A percentile compares a stretch with the other conserved stretches of the same genome.
These are phyloP conservation scores for Pammene aurita DNA, from an alignment of 2,888 invertebrate species.

Conservation along the genomic window DNA sequence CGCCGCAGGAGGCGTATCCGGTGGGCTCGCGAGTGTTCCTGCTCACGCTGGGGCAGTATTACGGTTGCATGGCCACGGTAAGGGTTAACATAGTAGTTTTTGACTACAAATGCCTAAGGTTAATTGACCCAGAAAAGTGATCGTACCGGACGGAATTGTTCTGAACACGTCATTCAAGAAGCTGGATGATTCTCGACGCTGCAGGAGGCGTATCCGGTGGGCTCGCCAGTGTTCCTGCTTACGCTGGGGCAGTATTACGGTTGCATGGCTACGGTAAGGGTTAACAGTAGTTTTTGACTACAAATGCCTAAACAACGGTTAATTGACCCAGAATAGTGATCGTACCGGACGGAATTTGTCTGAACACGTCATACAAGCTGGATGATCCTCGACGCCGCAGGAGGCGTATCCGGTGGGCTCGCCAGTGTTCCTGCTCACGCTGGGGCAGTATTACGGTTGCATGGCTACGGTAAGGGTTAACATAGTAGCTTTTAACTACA, in stretches of 20 bases:
- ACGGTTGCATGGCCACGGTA: conserved; percentile 92
- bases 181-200: conserved; percentile 59
- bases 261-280: conserved; percentile 87
- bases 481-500: too few species aligned
- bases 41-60: conserved; percentile 90
- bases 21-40: conserved; percentile 86
- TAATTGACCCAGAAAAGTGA: conserved; percentile 89
- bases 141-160: conserved; percentile 75
- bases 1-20: conserved; percentile 84
- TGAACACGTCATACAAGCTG: too few species aligned
- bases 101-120: conserved; percentile 78
- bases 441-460: too few species aligned
- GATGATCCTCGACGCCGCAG: too few species aligned
- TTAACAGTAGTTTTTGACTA: not conserved
- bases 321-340: too few species aligned
- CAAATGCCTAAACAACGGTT: too few species aligned
- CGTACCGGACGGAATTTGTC: too few species aligned
- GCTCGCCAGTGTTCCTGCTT: conserved; percentile 87
- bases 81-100: too few species aligned
- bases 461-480: too few species aligned
- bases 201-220: conserved; percentile 85
- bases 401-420: too few species aligned
- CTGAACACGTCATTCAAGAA: conserved; percentile 52
- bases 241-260: conserved; percentile 92
- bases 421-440: too few species aligned